A percentile compares a stretch with the other conserved stretches of the same genome.
Evolutionary conservation across 2,113 vertebrate genomes (phyloP).

Genomic region (Nothoprocta perdicaria): DNA sequence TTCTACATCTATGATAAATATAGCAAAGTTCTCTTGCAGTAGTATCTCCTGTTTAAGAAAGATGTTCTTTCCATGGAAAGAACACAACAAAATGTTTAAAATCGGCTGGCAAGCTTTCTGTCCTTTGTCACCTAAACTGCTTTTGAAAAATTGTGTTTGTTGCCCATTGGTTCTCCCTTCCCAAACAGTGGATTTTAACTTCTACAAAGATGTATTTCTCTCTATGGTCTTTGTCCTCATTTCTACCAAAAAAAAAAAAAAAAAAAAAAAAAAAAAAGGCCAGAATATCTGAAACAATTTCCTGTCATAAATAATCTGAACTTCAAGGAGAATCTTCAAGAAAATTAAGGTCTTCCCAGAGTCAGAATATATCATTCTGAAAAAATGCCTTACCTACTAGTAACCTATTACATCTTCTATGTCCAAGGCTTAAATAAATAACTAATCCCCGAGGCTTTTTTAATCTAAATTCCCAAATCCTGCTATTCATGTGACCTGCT

Average conservation of each 20-base stretch:
- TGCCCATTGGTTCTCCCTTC: not conserved
- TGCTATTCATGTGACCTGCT: not conserved
- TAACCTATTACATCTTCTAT: not conserved
- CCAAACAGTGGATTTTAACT: not conserved
- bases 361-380: not conserved
- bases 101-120: not conserved
- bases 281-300: not conserved
- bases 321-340: not conserved
- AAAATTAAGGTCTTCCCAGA: not conserved
- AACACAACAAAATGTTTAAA: not conserved
- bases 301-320: not conserved
- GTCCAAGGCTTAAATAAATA: not conserved
- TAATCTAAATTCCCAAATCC: not conserved
- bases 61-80: not conserved
- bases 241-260: not conserved
- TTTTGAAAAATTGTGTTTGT: not conserved
- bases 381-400: not conserved
- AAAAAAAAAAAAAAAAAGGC: not conserved
- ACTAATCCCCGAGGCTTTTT: not conserved
- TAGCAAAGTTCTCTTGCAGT: not conserved
- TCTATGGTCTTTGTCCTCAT: not conserved
- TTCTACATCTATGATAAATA: not conserved
- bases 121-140: not conserved
- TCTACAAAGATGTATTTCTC: not conserved
- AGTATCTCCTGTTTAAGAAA: not conserved